Base-by-base conservation (phyloP, 2,113 vertebrate genomes). In the Brevimyrus niger region DNA sequence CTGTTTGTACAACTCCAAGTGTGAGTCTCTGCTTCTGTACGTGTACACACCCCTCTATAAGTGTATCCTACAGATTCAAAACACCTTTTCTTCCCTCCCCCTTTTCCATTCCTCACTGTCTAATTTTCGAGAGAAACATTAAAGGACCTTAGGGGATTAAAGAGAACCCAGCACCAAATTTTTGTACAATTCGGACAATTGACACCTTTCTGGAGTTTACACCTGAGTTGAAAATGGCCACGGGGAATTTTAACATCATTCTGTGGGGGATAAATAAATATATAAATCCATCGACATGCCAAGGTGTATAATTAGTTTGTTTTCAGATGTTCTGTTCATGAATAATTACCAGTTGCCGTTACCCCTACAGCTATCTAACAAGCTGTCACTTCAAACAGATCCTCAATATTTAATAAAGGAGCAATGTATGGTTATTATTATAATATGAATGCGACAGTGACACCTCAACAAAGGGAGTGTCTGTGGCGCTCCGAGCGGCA, bases 321-420 rank as follows among this genome's bases (percentile, higher is more conserved):
- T 97, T 97, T 97, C 96, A 96, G 95, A 94, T 96, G 95, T 96
- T 95, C 94, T 92, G 93, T 95, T 96, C 96, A 97, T 97, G 96
- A 97, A 97, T 97, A 97, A 97, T 97, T 96, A 97, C 94, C 94
- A 95, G 92, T 93, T 94, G 94, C 95, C 92, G 94, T 96, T 97
- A 95, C 96, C 95, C 95, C 96, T 96, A 95, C 95, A 97, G 96
- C 96, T 95, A 97, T 95, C 90, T 91, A 94, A 93, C 96, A 96
- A 97, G 96, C 96, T 97, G 97, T 96, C 96, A 96, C 94, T 95
- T 95, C 95, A 95, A 95, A 94, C 96, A 95, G 95, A 97, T 95
- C 94, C 94, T 96, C 96, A 97, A 96, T 97, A 96, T 96, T 97
- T 97, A 96, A 96, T 96, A 94, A 93, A 91, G 94, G 95, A 95